These are phyloP conservation scores for Notiomystis cincta DNA, from an alignment of 2,113 vertebrate genomes.

Conservation along the genomic window DNA sequence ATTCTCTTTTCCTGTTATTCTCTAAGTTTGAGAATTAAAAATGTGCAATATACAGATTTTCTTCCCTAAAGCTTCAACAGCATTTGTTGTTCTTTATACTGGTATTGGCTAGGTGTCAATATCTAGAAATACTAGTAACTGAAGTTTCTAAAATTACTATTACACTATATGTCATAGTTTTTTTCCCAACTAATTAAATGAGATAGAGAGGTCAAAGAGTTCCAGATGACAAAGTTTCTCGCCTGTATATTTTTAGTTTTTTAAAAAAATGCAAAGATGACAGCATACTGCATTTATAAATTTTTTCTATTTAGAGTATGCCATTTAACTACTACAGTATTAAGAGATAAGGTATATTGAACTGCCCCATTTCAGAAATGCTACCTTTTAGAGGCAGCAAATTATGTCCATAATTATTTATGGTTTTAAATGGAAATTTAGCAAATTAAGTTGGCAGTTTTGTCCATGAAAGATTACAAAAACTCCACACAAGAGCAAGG, in stretches of 20 bases:
- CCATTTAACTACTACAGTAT: background rate
- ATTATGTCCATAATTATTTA: background rate
- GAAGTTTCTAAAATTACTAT: background rate
- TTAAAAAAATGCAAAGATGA: background rate
- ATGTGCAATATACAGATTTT: background rate
- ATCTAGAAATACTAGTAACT: background rate
- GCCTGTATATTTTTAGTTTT: background rate
- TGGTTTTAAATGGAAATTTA: background rate
- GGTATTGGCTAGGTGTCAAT: background rate
- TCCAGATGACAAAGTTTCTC: background rate
- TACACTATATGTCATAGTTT: background rate
- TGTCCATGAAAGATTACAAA: background rate
- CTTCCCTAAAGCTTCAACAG: background rate
- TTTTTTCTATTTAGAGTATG: background rate
- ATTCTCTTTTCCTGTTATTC: background rate
- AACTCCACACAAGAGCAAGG: accelerated
- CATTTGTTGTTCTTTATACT: background rate
- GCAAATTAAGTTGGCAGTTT: background rate
- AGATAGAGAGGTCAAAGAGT: background rate
- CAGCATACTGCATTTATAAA: background rate
- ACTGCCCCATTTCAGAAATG: background rate
- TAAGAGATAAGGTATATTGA: background rate
- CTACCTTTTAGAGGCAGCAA: background rate
- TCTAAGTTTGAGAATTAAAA: background rate
- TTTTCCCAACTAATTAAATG: background rate